A percentile compares a stretch with the other conserved stretches of the same genome.
Conservation (phyloP, 2,113 vertebrate genomes). For the Podocnemis expansa region DNA sequence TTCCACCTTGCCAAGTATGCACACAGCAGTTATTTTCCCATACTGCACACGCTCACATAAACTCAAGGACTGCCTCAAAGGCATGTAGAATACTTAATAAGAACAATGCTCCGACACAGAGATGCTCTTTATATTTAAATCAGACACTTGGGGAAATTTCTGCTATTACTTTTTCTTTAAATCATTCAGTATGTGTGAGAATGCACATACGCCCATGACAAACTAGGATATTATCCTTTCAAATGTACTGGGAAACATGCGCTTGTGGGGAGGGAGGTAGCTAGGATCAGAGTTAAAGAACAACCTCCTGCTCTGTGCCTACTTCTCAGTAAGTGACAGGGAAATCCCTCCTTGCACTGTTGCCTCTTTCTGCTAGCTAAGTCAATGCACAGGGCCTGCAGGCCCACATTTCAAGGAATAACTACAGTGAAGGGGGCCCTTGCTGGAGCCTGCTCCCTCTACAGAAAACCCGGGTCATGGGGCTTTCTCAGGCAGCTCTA, state of each 20-base stretch:
- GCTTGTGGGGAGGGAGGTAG: background rate
- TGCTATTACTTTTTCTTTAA: background rate
- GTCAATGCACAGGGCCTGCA: background rate
- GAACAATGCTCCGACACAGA: background rate
- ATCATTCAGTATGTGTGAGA: background rate
- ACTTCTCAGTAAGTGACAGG: background rate
- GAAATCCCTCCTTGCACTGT: background rate
- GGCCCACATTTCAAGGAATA: background rate
- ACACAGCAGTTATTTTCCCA: background rate
- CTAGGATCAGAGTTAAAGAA: background rate
- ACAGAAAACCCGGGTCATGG: rapidly evolving
- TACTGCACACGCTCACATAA: rapidly evolving
- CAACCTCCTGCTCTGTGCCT: background rate
- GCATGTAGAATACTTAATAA: background rate
- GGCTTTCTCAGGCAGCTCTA: background rate
- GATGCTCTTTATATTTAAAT: background rate
- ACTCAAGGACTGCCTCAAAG: background rate
- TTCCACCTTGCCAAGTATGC: background rate
- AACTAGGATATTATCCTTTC: background rate
- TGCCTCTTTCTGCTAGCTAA: rapidly evolving
- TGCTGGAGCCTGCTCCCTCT: background rate
- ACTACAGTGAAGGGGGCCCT: background rate
- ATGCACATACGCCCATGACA: background rate
- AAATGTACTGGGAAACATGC: background rate
- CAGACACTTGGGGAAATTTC: background rate